A percentile compares a stretch with the other conserved stretches of the same genome.
Evolutionary conservation across 2,797 vertebrate species (phyloP).

Genomic region (Thripadectes ignobilis): DNA sequence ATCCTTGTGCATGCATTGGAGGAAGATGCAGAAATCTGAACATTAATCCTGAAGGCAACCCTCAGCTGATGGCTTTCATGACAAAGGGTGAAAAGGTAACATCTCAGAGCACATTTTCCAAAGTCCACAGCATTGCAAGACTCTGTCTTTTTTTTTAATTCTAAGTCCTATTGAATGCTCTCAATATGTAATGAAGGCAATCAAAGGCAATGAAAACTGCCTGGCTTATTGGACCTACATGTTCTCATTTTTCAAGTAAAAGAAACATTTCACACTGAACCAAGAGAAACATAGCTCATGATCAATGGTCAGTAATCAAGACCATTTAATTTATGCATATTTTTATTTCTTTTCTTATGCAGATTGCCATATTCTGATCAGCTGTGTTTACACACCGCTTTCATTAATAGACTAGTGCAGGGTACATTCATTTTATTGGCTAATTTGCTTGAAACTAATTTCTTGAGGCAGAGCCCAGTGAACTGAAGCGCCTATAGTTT

Average conservation of each 20-base stretch:
- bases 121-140: neutral
- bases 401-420: conserved; percentile 17
- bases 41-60: neutral
- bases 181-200: neutral
- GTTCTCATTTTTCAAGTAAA: neutral
- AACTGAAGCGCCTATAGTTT: neutral
- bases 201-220: neutral
- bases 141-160: neutral
- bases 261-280: neutral
- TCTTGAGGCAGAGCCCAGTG: conserved; percentile 6
- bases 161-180: neutral
- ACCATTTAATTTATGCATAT: neutral
- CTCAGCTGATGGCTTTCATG: neutral
- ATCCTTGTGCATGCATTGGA: neutral
- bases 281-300: neutral
- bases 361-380: neutral
- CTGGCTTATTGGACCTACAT: fast-evolving
- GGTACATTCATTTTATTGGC: neutral
- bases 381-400: neutral
- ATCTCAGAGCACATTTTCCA: neutral
- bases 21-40: neutral
- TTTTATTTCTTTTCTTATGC: neutral
- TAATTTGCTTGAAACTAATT: conserved; percentile 34
- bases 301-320: neutral
- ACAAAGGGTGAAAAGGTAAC: neutral